Evolutionary conservation across 1,140 invertebrate species (phyloP).

Genomic region (Pemphigus obesinymphae): DNA sequence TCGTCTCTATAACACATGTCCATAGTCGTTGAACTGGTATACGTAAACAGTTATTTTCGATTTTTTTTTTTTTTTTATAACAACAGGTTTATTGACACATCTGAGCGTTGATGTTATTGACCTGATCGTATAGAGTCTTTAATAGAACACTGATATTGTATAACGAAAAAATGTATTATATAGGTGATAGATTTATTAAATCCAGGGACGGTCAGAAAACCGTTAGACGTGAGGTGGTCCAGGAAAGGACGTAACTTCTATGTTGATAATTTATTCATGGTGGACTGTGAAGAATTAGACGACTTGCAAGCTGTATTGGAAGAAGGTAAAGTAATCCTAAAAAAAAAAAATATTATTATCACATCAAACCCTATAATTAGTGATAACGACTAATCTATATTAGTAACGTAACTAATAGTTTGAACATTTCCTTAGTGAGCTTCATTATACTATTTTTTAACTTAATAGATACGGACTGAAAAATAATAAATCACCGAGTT

Average conservation of each 20-base stretch:
- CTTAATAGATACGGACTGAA: too few relatives aligned
- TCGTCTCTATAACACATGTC: background rate
- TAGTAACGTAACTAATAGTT: too few relatives aligned
- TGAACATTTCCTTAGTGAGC: too few relatives aligned
- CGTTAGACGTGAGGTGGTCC: constrained; percentile 84
- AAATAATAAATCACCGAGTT: too few relatives aligned
- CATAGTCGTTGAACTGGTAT: background rate
- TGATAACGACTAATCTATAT: too few relatives aligned
- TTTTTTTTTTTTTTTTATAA: too few relatives aligned
- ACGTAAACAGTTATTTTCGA: too few relatives aligned
- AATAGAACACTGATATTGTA: too few relatives aligned
- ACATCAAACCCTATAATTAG: too few relatives aligned
- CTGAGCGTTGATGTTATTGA: background rate
- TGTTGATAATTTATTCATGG: constrained; percentile 91
- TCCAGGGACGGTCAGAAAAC: constrained; percentile 72
- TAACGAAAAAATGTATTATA: constrained; percentile 39
- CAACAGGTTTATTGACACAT: background rate
- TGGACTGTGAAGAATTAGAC: constrained; percentile 89
- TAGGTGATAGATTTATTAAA: constrained; percentile 93
- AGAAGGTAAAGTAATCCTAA: constrained; percentile 79
- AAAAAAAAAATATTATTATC: too few relatives aligned
- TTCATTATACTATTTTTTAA: too few relatives aligned
- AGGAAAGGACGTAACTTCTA: constrained; percentile 88
- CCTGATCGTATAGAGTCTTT: too few relatives aligned
- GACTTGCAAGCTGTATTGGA: constrained; percentile 89